phyloP scores from a whole-genome alignment of 2,888 invertebrate species.

The Drosophila emarginata region DNA sequence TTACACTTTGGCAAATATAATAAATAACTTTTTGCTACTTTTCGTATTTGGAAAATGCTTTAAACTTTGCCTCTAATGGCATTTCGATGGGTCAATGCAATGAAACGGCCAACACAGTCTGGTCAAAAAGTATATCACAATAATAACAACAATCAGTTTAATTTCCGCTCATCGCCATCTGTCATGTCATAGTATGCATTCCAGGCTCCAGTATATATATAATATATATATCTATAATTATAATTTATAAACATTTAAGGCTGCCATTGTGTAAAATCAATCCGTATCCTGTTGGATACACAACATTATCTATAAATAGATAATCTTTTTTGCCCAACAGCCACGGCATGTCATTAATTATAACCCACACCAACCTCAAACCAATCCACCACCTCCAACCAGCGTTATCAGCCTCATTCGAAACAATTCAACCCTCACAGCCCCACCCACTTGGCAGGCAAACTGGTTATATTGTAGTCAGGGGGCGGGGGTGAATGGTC shows the following conservation, averaged over 20 bases:
- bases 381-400: constrained; percentile 8
- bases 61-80: constrained; percentile 69
- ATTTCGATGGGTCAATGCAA: constrained; percentile 62
- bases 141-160: constrained; percentile 47
- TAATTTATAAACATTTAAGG: constrained; percentile 70
- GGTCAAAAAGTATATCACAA: constrained; percentile 29
- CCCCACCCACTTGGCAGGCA: neutral
- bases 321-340: constrained; percentile 71
- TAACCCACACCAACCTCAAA: constrained; percentile 14
- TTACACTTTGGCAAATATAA: constrained; percentile 69
- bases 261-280: constrained; percentile 61
- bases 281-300: constrained; percentile 39
- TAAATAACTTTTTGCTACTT: constrained; percentile 73
- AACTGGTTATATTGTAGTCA: constrained; percentile 6
- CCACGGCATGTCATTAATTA: constrained; percentile 71
- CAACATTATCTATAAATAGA: constrained; percentile 68
- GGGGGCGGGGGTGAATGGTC: neutral
- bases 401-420: constrained; percentile 27
- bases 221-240: constrained; percentile 58
- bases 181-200: constrained; percentile 33
- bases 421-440: constrained; percentile 3
- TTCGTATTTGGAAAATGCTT: constrained; percentile 65
- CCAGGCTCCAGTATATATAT: neutral
- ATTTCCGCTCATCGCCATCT: constrained; percentile 47
- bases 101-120: neutral